Base-by-base conservation (phyloP, 2,888 invertebrate genomes). In the Drosophila subquinaria region DNA sequence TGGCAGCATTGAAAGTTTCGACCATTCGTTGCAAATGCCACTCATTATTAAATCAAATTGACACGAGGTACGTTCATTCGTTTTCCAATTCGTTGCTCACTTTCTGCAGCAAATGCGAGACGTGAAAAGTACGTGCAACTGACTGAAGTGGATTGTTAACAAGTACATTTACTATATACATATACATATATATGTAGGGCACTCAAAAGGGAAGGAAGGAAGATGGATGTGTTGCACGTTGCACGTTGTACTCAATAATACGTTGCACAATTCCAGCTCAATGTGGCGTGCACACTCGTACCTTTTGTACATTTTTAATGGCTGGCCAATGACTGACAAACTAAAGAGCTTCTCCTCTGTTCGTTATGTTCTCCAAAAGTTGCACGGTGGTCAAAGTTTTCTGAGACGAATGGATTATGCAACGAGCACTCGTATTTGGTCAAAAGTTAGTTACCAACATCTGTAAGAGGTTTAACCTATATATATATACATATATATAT, bases 31-130 rank as follows among this genome's bases (percentile, higher is more conserved):
- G 80, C 60, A 61, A 83, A 60, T 78, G 84, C 56, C 81, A 86
- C 67, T 83, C 73, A 79, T 82, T 85, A 79, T 82, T 77, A 75
- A 86, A 88, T 86, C 67, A 79, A 82, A 88, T 88, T 88, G 86
- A 85, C 80, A 73, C 77, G 45, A 52, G 50, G 40, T 35, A 30
- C 56, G 56, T 68, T 63, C 65, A 51, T 79, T 79, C 42, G 51
- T 59, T 80, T 67, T 56, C 51, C 70, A 61, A 59, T 70, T 63
- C 55, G 59, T 47, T 67, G 73, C 38, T 51, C 64, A 64, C 51
- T 51, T 55, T 35, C 51, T 57, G 38, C 27, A 15, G 27, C 47
- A 47, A 51, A 45, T 50, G 50, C 38, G 53, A 33, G 51, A 40
- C 30, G 55, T 55, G 42, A 56, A 50, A 62, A 42, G 38, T 43